A percentile compares a stretch with the other conserved stretches of the same genome.
Conservation (phyloP, 2,888 invertebrate genomes). For the Trissoscelio sp. region DNA sequence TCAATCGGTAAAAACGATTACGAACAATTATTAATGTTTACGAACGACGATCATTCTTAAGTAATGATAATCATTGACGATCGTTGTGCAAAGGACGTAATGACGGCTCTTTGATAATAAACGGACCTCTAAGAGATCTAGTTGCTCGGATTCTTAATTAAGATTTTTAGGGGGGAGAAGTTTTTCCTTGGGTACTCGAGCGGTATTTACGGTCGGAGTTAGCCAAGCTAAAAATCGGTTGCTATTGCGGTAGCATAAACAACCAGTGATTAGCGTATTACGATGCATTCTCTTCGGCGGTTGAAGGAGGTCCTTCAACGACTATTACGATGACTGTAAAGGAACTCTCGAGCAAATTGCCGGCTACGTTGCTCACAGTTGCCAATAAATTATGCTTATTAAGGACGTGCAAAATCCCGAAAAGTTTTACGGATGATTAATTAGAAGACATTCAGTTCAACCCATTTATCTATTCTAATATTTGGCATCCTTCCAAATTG, state of each 20-base stretch:
- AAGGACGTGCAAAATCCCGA: slow-evolving; percentile 58
- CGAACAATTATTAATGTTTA: slow-evolving; percentile 49
- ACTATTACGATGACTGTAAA: slow-evolving; percentile 66
- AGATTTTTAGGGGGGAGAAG: slow-evolving; percentile 28
- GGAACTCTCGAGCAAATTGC: slow-evolving; percentile 61
- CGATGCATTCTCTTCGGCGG: slow-evolving; percentile 64
- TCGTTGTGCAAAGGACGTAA: slow-evolving; percentile 27
- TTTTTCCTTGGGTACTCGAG: slow-evolving; percentile 18
- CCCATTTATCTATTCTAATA: background rate
- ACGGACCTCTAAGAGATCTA: slow-evolving; percentile 4
- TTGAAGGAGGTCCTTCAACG: slow-evolving; percentile 60
- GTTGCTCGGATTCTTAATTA: slow-evolving; percentile 25
- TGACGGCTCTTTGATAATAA: slow-evolving; percentile 43
- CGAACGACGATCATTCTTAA: slow-evolving; percentile 35
- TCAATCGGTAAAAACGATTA: slow-evolving; percentile 45
- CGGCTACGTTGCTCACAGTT: slow-evolving; percentile 46
- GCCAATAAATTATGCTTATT: slow-evolving; percentile 65
- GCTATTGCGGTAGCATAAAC: slow-evolving; percentile 67
- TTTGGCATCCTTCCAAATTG: background rate
- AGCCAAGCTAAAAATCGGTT: slow-evolving; percentile 27
- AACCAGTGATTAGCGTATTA: slow-evolving; percentile 68
- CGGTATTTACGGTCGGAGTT: slow-evolving; percentile 27
- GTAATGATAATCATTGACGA: slow-evolving; percentile 37
- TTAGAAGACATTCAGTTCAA: too few relatives aligned
- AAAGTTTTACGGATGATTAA: slow-evolving; percentile 58